These are phyloP conservation scores for Cheirogaleus major DNA, from an alignment of 2,797 vertebrate genomes.

Conservation along the genomic window DNA sequence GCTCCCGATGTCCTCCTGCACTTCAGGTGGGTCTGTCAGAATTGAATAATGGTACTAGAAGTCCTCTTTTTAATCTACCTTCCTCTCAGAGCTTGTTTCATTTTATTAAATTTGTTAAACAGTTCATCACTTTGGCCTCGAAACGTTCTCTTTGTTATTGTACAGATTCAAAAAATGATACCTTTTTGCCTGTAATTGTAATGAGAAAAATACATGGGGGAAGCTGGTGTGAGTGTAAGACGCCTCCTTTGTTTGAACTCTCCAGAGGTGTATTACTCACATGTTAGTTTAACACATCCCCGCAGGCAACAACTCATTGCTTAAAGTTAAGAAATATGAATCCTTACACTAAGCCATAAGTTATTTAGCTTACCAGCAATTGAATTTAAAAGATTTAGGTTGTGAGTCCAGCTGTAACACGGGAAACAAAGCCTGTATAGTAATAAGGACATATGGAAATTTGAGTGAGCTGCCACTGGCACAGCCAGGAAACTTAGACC, in stretches of 20 bases:
- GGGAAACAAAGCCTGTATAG: conserved; percentile 77
- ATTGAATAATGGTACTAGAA: conserved; percentile 70
- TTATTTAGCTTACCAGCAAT: conserved; percentile 82
- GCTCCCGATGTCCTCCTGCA: conserved; percentile 57
- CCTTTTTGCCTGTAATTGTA: conserved; percentile 82
- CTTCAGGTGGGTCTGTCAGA: conserved; percentile 73
- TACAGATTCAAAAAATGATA: conserved; percentile 80
- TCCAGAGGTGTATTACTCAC: conserved; percentile 70
- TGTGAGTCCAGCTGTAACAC: conserved; percentile 81
- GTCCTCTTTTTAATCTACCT: conserved; percentile 45
- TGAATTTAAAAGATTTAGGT: conserved; percentile 82
- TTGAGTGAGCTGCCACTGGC: not conserved
- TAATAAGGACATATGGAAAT: conserved; percentile 81
- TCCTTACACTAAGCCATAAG: conserved; percentile 82
- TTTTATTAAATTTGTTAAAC: conserved; percentile 80
- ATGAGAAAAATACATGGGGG: conserved; percentile 81
- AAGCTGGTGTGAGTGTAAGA: conserved; percentile 70
- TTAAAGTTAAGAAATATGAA: conserved; percentile 84
- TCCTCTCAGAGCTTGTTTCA: conserved; percentile 67
- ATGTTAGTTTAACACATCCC: conserved; percentile 84
- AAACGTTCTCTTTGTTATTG: conserved; percentile 77
- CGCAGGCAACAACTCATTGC: conserved; percentile 82
- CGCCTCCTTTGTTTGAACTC: conserved; percentile 72
- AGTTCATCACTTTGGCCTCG: conserved; percentile 77
- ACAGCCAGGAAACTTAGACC: not conserved